Conservation (phyloP, 2,888 invertebrate species). For the Carterocephalus palaemon region DNA sequence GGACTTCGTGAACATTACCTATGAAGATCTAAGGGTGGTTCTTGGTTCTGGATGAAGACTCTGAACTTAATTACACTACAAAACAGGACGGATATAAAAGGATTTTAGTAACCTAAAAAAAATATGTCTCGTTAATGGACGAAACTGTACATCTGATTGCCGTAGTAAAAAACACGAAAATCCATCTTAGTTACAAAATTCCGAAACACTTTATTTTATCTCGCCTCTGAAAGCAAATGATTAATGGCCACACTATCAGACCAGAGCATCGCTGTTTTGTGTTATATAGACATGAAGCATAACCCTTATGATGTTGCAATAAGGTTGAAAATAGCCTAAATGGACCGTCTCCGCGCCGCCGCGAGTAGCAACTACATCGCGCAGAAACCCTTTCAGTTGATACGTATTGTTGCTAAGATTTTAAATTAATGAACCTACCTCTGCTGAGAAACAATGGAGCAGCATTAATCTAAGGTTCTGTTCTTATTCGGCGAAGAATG, state of each 20-base stretch:
- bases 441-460: conserved; percentile 36
- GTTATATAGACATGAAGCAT: background rate
- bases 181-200: conserved; percentile 29
- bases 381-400: conserved; percentile 38
- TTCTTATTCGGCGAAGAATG: conserved; percentile 29
- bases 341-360: background rate
- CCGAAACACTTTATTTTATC: conserved; percentile 27
- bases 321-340: conserved; percentile 1
- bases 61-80: no score
- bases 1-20: no score
- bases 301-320: background rate
- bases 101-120: no score
- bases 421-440: conserved; percentile 41
- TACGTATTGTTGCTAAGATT: conserved; percentile 42
- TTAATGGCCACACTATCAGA: conserved; percentile 30
- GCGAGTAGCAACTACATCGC: conserved; percentile 20
- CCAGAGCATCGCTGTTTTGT: conserved; percentile 12
- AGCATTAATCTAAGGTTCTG: conserved; percentile 30
- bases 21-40: no score
- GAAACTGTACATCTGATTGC: background rate
- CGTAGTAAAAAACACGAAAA: conserved; percentile 13
- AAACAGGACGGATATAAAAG: no score
- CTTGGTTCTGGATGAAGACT: no score
- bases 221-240: conserved; percentile 27
- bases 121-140: no score